These are phyloP conservation scores for Escarpia spicata DNA, from an alignment of 2,888 invertebrate genomes.

Conservation along the genomic window DNA sequence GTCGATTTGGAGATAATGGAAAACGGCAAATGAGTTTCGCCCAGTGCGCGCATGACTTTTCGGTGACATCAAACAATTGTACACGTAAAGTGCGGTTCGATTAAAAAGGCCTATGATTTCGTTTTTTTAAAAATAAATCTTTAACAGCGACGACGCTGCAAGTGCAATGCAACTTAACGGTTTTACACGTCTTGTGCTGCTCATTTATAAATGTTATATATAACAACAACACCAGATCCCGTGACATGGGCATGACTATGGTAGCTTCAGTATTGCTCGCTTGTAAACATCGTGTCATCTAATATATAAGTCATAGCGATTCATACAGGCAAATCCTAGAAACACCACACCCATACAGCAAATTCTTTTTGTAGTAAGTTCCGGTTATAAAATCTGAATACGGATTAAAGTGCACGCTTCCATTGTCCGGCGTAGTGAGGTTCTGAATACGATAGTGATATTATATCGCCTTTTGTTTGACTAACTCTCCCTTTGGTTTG, in stretches of 20 bases:
- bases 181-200: neutral
- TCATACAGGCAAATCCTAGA: neutral
- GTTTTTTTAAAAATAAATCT: neutral
- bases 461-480: neutral
- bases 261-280: neutral
- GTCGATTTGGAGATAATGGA: too few relatives aligned
- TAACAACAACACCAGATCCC: too few relatives aligned
- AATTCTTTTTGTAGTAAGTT: neutral
- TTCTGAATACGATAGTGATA: neutral
- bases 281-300: neutral
- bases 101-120: neutral
- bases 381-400: neutral
- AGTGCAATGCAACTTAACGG: neutral
- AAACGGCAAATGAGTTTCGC: too few relatives aligned
- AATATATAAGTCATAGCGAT: neutral
- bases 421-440: neutral
- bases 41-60: too few relatives aligned
- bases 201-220: neutral
- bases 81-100: neutral
- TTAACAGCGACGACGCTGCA: neutral
- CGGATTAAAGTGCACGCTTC: neutral
- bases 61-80: neutral
- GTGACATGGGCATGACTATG: too few relatives aligned
- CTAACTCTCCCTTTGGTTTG: neutral
- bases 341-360: neutral